Evolutionary conservation across 2,113 vertebrate species (phyloP), one percentile per base, ranked within the genome.

Genomic region (Myxocyprinus asiaticus): DNA sequence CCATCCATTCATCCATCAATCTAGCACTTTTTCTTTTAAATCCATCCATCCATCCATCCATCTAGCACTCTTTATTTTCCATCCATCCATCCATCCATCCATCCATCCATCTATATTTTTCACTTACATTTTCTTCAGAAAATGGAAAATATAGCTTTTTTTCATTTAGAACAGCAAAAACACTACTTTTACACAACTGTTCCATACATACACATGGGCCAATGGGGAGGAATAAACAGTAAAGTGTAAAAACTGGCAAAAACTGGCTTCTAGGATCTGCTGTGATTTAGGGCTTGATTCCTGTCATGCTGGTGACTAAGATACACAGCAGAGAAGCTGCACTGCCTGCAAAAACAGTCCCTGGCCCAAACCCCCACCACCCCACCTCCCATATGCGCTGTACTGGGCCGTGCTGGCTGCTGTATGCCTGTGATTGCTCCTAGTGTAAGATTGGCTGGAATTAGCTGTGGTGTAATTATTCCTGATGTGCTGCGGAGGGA

Each of bases 401-500:
- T 12, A 73, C 75, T 9, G 72, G 42, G 22, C 68, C 77, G 63
- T 15, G 64, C 64, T 22, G 72, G 14, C 50, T 42, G 45, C 44
- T 47, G 43, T 68, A 56, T 0, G 9, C 68, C 50, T 56, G 61
- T 79, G 76, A 84, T 84, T 76, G 79, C 72, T 70, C 58, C 70
- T 78, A 71, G 51, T 58, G 58, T 33, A 76, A 81, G 76, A 81
- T 66, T 61, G 77, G 59, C 53, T 69, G 66, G 76, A 81, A 79
- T 81, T 78, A 84, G 70, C 79, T 45, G 55, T 70, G 51, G 70
- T 78, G 79, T 79, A 76, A 79, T 84, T 82, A 82, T 58, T 76
- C 67, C 76, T 79, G 71, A 79, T 82, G 70, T 47, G 76, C 67
- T 65, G 58, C 76, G 61, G 76, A 76, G 80, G 70, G 56, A 78